Base-by-base conservation (phyloP, 2,797 vertebrate genomes). In the Agapornis canus region DNA sequence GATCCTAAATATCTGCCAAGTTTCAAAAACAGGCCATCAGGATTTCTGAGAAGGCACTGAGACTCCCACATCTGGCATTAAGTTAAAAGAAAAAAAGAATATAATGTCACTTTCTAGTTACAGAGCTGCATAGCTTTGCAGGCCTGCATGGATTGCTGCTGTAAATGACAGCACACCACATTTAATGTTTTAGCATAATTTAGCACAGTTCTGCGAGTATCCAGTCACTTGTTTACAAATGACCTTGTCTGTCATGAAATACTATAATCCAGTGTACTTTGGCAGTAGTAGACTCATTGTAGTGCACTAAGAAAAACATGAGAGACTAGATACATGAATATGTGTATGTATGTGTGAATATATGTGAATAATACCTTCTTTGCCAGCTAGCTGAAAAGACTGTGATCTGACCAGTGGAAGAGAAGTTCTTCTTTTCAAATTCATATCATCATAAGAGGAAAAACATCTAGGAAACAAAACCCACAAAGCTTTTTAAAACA, bases 361-460 rank as follows among this genome's bases (percentile, higher is more conserved):
- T 9, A 59, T 10, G 6, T 11, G 51, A 94, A 51, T 6, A 63
- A 49, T 98, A 99, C 99, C 99, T 98, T 99, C 99, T 97, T 99
- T 98, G 79, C 98, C 98, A 83, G 98, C 98, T 76, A 99, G 97
- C 94, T 99, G 99, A 95, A 99, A 99, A 40, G 99, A 99, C 95
- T 99, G 99, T 10, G 99, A 99, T 91, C 99, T 99, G 90, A 99
- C 98, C 21, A 99, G 98, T 8, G 99, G 99, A 92, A 98, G 99
- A 64, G 99, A 98, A 78, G 99, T 98, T 97, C 99, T 99, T 96
- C 99, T 98, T 97, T 98, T 99, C 89, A 99, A 97, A 98, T 98
- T 99, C 99, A 99, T 99, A 94, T 99, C 99, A 81, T 99, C 99
- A 59, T 99, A 99, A 40, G 99, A 99, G 56, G 99, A 99, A 95